These are phyloP conservation scores for Micoletzkya japonica DNA, from an alignment of 2,888 invertebrate species.

Conservation along the genomic window DNA sequence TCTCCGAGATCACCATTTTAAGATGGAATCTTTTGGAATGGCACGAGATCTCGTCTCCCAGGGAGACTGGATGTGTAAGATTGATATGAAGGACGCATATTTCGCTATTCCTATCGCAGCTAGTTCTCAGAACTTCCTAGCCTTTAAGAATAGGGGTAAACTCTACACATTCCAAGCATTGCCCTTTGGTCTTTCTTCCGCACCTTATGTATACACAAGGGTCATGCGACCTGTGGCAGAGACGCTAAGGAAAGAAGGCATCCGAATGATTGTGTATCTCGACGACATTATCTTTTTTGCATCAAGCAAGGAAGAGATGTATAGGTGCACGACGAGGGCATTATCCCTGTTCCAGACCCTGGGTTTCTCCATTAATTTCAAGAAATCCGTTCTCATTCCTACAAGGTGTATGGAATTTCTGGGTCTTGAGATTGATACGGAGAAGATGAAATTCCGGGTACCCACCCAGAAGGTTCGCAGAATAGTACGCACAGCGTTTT, in stretches of 20 bases:
- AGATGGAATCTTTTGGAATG: slow-evolving; percentile 11
- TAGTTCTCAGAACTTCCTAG: not conserved
- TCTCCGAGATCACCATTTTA: slow-evolving; percentile 9
- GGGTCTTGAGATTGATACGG: not conserved
- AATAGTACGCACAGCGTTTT: not conserved
- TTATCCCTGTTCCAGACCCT: not conserved
- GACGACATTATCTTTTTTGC: slow-evolving; percentile 10
- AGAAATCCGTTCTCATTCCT: not conserved
- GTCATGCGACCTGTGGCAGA: slow-evolving; percentile 21
- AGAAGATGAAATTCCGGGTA: not conserved
- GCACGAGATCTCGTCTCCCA: not conserved
- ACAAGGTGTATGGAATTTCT: not conserved
- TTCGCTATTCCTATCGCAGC: slow-evolving; percentile 10
- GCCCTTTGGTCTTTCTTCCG: slow-evolving; percentile 20
- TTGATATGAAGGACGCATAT: slow-evolving; percentile 29
- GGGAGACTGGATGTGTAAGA: slow-evolving; percentile 11
- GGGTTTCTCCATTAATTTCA: not conserved
- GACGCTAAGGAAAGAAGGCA: not conserved
- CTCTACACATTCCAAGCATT: slow-evolving; percentile 15
- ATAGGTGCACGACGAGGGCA: not conserved
- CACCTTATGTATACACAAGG: slow-evolving; percentile 21
- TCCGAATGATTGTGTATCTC: slow-evolving; percentile 14
- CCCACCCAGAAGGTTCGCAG: not conserved
- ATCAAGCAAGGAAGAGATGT: not conserved
- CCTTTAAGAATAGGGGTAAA: not conserved